These are phyloP conservation scores for Zaprionus gabonicus DNA, from an alignment of 1,140 invertebrate genomes.

Conservation along the genomic window DNA sequence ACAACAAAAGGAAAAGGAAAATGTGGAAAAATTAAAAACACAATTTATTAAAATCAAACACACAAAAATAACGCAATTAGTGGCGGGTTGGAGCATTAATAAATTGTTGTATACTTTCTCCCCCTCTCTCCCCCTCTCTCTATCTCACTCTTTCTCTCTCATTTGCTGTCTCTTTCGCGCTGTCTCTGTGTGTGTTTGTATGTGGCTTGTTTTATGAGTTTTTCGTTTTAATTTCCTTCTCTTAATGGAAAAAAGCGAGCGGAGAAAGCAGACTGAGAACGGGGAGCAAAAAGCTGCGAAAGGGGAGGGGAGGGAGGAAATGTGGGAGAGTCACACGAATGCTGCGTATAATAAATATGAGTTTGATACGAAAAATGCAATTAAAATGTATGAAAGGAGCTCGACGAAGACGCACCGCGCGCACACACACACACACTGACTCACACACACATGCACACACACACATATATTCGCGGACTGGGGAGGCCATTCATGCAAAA, in stretches of 20 bases:
- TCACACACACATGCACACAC: slow-evolving; percentile 1
- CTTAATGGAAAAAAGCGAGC: slow-evolving; percentile 65
- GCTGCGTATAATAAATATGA: slow-evolving; percentile 70
- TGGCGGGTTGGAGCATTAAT: slow-evolving; percentile 60
- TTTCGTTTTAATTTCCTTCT: slow-evolving; percentile 78
- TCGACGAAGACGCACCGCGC: slow-evolving; percentile 47
- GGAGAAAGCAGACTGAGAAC: not conserved
- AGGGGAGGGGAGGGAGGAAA: not conserved
- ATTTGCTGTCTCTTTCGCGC: not conserved
- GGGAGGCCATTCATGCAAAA: slow-evolving; percentile 74
- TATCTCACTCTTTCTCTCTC: not conserved
- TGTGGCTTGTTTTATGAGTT: slow-evolving; percentile 61
- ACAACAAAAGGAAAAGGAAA: slow-evolving; percentile 27
- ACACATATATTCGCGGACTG: slow-evolving; percentile 11
- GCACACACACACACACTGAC: not conserved
- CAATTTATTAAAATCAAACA: slow-evolving; percentile 74
- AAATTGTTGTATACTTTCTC: slow-evolving; percentile 52
- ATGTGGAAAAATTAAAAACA: slow-evolving; percentile 50
- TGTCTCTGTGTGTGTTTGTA: slow-evolving; percentile 12
- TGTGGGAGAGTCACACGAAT: slow-evolving; percentile 1
- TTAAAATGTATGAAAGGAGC: slow-evolving; percentile 71
- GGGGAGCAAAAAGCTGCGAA: not conserved
- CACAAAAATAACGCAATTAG: slow-evolving; percentile 77
- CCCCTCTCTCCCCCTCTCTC: not conserved
- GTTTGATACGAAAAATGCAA: slow-evolving; percentile 80